Base-by-base conservation (phyloP, 2,888 invertebrate genomes). In the Baronia brevicornis region DNA sequence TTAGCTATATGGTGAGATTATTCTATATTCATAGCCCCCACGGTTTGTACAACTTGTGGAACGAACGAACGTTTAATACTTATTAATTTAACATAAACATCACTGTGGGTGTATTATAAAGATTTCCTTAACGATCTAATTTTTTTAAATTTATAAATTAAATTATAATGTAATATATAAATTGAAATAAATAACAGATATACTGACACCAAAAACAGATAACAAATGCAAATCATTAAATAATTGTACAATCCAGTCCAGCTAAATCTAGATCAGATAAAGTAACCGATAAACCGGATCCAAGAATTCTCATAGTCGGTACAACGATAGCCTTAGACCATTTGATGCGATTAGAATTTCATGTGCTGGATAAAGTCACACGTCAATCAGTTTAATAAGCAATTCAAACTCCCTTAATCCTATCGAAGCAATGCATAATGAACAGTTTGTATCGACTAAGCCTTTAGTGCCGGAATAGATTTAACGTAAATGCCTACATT, bases 351-450 rank as follows among this genome's bases (percentile, higher is more conserved):
- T 49, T 48, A 50, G 38, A 35, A 41, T 45, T 52, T 47, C 48
- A 47, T 42, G 38, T 36, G 36, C 36, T 37, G 42, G 44, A 47
- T 48, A 49, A 50, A 49, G 46, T 59, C 61, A 61, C 67, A 73
- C 68, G 77, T 77, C 78, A 77, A 74, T 79, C 77, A 77, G 54
- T 51, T 60, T 73, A 71, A 78, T 75, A 73, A 78, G 69, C 71
- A 73, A 75, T 78, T 74, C 72, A 70, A 77, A 78, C 77, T 70
- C 50, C 57, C 69, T 71, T 78, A 78, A 77, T 78, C 74, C 68
- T 55, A 52, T 64, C 57, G 57, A 60, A 64, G 60, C 58, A 60
- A 59, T 66, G 61, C 67, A 64, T 52, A 45, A 52, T 48, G 46
- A 51, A 50, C 49, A 46, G 27, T 48, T 31, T 37, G 36, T 43